Evolutionary conservation across 2,797 vertebrate species (phyloP).

Genomic region (Sebastes kiyomatsui): DNA sequence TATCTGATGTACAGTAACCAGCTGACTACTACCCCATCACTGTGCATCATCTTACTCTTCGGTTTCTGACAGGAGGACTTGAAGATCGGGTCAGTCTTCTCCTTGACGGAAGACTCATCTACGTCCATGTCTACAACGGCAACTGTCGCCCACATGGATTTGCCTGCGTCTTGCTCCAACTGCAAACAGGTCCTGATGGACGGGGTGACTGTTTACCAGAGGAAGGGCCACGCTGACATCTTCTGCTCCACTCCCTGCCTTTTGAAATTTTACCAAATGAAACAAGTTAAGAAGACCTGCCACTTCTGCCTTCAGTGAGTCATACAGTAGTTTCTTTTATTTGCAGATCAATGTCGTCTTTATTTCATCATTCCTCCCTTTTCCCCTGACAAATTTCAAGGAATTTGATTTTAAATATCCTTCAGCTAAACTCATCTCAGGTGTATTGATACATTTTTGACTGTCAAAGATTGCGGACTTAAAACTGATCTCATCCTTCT

Average conservation of each 20-base stretch:
- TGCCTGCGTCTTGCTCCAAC: conserved; percentile 80
- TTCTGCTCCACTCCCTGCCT: conserved; percentile 95
- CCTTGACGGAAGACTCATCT: conserved; percentile 73
- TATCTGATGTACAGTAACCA: neutral
- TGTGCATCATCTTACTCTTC: neutral
- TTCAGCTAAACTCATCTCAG: neutral
- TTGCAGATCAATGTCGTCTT: neutral
- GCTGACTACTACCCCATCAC: neutral
- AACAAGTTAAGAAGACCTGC: conserved; percentile 84
- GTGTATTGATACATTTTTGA: neutral
- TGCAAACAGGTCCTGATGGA: conserved; percentile 91
- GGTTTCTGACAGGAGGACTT: conserved; percentile 80
- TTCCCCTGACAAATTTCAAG: neutral
- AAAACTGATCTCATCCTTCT: neutral
- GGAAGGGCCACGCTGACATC: conserved; percentile 89
- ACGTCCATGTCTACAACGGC: neutral
- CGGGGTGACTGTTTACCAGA: conserved; percentile 93
- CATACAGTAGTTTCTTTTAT: neutral
- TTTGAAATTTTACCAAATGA: conserved; percentile 46
- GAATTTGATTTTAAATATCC: neutral
- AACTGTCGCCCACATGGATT: conserved; percentile 65
- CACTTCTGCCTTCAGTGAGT: conserved; percentile 91
- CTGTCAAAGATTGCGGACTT: neutral
- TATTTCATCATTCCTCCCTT: neutral
- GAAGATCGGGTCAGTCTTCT: conserved; percentile 90